Percentiles rank a stretch among this genome's conserved stretches.
phyloP scores from a whole-genome alignment of 2,113 vertebrate genomes.

The Passer montanus region DNA sequence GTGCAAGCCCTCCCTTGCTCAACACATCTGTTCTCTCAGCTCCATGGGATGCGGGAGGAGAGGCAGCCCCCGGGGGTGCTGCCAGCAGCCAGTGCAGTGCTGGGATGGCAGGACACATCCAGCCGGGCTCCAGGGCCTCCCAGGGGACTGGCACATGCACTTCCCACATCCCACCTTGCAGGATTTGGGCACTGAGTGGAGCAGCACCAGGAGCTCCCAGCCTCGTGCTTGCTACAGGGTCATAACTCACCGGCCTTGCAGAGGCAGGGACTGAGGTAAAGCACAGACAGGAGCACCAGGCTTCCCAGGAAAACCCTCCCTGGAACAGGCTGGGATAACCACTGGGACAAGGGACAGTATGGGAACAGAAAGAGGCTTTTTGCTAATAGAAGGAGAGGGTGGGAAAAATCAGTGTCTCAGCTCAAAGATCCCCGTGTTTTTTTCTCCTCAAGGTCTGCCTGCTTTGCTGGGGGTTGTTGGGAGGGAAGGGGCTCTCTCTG shows the following conservation, averaged over 20 bases:
- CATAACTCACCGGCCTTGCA: not conserved
- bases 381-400: not conserved
- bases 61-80: not conserved
- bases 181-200: not conserved
- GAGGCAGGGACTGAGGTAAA: not conserved
- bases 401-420: not conserved
- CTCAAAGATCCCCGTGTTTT: not conserved
- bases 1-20: not conserved
- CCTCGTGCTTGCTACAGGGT: fast-evolving
- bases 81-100: fast-evolving
- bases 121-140: not conserved
- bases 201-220: not conserved
- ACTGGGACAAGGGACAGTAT: not conserved
- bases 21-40: not conserved
- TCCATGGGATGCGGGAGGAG: not conserved
- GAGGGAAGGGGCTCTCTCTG: not conserved
- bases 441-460: not conserved
- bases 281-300: not conserved
- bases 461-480: not conserved
- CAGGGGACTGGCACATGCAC: not conserved
- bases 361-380: not conserved
- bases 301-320: not conserved
- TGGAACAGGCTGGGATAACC: not conserved
- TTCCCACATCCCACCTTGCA: fast-evolving
- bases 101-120: not conserved